phyloP scores from a whole-genome alignment of 2,797 vertebrate species.

The Sebastes steindachneri region DNA sequence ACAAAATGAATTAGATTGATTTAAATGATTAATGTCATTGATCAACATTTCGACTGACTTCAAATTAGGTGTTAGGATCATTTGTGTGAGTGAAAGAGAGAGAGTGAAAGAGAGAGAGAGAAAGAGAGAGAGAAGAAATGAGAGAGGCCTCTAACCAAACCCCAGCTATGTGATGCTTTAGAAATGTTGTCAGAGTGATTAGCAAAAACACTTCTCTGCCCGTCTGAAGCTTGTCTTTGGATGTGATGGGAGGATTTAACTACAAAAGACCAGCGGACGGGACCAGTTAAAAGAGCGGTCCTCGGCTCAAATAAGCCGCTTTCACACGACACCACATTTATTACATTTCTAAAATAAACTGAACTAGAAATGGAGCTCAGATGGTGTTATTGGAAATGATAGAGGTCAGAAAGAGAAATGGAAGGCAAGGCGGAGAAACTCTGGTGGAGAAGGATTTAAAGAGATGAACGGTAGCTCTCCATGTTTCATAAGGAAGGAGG shows the following conservation, averaged over 20 bases:
- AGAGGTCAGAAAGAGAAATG: conserved; percentile 38
- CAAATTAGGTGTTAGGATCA: background rate
- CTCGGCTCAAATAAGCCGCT: conserved; percentile 50
- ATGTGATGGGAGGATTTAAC: conserved; percentile 59
- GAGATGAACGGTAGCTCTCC: conserved; percentile 15
- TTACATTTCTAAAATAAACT: conserved; percentile 60
- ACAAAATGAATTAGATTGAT: background rate
- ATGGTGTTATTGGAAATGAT: conserved; percentile 45
- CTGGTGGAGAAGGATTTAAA: conserved; percentile 15
- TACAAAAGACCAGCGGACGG: conserved; percentile 43
- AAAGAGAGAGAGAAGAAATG: background rate
- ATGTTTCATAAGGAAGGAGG: background rate
- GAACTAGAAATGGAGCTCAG: conserved; percentile 27
- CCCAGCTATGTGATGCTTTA: conserved; percentile 18
- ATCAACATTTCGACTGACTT: background rate
- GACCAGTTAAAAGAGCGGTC: conserved; percentile 38
- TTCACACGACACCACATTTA: conserved; percentile 47
- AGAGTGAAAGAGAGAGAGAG: background rate
- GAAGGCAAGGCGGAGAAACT: background rate
- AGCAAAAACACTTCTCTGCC: conserved; percentile 28
- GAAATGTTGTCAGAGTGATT: conserved; percentile 48
- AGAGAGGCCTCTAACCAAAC: conserved; percentile 16
- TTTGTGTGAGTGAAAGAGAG: background rate
- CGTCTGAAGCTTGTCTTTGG: conserved; percentile 54
- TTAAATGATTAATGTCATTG: background rate